phyloP scores from a whole-genome alignment of 2,113 vertebrate genomes.

The Podarcis muralis region DNA sequence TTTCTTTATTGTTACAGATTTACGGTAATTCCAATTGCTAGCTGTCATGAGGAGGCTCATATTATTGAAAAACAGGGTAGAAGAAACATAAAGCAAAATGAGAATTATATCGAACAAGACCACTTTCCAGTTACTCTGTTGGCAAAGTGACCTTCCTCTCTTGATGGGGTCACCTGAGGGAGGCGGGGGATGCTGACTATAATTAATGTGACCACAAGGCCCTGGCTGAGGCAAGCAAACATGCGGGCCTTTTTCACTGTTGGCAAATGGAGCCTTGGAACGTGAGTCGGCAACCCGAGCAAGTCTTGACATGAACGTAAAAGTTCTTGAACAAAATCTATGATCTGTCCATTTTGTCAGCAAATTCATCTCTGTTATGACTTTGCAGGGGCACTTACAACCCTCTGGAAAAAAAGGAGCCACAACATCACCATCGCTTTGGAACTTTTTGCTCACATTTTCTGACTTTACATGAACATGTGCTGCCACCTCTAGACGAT shows the following conservation, averaged over 20 bases:
- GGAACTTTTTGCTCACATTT: neutral
- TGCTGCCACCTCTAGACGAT: constrained; percentile 76
- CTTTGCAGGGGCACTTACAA: constrained; percentile 23
- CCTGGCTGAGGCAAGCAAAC: neutral
- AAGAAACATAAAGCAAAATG: neutral
- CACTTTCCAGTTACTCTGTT: neutral
- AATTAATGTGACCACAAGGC: neutral
- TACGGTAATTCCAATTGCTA: neutral
- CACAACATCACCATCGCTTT: constrained; percentile 13
- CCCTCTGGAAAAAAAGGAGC: constrained; percentile 15
- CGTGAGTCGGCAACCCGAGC: neutral
- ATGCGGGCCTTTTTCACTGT: neutral
- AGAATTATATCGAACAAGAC: neutral
- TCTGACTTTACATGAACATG: constrained; percentile 59
- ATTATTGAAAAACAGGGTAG: neutral
- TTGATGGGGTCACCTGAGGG: neutral
- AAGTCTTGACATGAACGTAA: neutral
- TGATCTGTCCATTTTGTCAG: neutral
- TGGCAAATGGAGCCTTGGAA: neutral
- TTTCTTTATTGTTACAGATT: neutral
- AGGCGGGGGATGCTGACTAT: neutral
- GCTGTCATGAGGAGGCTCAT: neutral
- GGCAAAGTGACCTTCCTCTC: neutral
- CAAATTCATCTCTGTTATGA: neutral
- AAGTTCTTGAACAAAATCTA: neutral